Percentiles rank a stretch among this genome's conserved stretches.
Evolutionary conservation across 2,113 vertebrate species (phyloP).

Genomic region (Galemys pyrenaicus): DNA sequence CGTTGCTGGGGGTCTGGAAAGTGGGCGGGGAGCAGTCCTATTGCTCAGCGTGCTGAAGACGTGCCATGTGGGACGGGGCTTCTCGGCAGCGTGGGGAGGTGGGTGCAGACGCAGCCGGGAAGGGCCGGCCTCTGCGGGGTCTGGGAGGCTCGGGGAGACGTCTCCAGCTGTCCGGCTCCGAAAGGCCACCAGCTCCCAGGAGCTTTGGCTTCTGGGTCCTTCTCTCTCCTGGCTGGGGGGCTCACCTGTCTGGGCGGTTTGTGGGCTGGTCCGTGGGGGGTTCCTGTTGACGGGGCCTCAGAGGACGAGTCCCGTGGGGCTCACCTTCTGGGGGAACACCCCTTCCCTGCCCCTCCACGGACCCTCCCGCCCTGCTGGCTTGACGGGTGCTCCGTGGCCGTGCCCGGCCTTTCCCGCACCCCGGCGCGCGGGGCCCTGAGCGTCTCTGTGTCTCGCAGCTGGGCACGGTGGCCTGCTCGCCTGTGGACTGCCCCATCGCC

Average conservation of each 20-base stretch:
- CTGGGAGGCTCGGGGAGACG: background rate
- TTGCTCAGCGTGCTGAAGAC: fast-evolving
- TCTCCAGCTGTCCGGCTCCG: background rate
- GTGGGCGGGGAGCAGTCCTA: too few relatives aligned
- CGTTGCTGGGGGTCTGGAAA: background rate
- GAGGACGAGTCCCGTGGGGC: background rate
- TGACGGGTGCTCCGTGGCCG: background rate
- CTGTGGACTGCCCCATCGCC: constrained; percentile 85
- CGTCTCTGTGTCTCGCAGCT: constrained; percentile 79
- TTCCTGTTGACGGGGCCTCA: background rate
- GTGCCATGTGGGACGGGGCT: fast-evolving
- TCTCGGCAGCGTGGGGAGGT: background rate
- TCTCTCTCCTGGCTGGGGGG: background rate
- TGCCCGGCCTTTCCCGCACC: background rate
- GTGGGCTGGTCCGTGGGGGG: background rate
- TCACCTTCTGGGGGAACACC: background rate
- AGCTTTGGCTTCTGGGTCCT: background rate
- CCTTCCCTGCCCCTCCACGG: background rate
- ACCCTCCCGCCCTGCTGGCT: background rate
- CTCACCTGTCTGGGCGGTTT: background rate
- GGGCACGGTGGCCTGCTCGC: constrained; percentile 89
- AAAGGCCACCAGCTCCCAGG: background rate
- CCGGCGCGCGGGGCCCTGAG: background rate
- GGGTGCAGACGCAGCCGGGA: too few relatives aligned
- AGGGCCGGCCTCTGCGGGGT: background rate